Percentiles rank a stretch among this genome's conserved stretches.
phyloP scores from a whole-genome alignment of 2,797 vertebrate genomes.

The Bucorvus abyssinicus region DNA sequence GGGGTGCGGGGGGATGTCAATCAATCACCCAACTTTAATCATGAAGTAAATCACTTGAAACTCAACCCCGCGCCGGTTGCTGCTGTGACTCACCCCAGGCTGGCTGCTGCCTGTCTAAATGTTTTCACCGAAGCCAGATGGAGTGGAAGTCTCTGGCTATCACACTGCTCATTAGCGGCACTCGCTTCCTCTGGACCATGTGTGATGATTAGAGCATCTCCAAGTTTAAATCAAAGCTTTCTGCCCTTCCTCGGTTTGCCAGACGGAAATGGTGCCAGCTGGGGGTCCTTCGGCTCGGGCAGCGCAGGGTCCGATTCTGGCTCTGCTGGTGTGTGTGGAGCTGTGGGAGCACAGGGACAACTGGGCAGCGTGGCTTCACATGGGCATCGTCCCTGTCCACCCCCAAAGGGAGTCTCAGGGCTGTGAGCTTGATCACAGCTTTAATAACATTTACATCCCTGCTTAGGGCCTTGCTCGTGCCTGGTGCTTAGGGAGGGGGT shows the following conservation, averaged over 20 bases:
- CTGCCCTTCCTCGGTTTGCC: not conserved
- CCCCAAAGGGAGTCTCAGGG: not conserved
- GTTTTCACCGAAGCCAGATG: not conserved
- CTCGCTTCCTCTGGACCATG: not conserved
- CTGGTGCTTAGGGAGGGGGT: not conserved
- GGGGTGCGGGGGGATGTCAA: not conserved
- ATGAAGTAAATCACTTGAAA: not conserved
- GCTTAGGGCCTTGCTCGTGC: not conserved
- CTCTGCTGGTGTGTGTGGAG: not conserved
- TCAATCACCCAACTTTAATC: not conserved
- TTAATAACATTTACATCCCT: not conserved
- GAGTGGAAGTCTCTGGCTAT: not conserved
- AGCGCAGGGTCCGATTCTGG: not conserved
- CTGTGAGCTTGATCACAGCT: not conserved
- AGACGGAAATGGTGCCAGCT: not conserved
- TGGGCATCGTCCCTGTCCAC: not conserved
- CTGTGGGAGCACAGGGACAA: not conserved
- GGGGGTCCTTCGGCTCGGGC: not conserved
- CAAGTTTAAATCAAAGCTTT: not conserved
- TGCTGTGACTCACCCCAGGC: constrained; percentile 22
- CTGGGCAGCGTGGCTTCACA: rapidly evolving
- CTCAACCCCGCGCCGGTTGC: not conserved
- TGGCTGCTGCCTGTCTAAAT: constrained; percentile 31
- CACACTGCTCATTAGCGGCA: not conserved
- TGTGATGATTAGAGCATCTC: not conserved